Percentiles rank a stretch among this genome's conserved stretches.
Conservation (phyloP, 2,888 invertebrate species). For the Dasysyrphus albostriatus region DNA sequence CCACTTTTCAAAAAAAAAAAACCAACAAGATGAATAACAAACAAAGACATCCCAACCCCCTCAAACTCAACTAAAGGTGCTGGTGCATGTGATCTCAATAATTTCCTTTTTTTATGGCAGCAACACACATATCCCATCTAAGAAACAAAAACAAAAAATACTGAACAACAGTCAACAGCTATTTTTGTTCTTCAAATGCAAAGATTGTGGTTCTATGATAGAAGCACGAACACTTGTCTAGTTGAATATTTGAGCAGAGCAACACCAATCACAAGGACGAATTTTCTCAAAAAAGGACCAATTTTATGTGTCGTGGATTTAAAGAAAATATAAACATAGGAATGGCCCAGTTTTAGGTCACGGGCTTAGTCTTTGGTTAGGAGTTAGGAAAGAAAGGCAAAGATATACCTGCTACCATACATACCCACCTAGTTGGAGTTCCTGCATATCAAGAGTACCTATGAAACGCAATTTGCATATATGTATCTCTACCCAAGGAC, state of each 20-base stretch:
- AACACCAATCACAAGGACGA: conserved; percentile 29
- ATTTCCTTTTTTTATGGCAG: conserved; percentile 33
- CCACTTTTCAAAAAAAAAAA: conserved; percentile 26
- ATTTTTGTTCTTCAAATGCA: conserved; percentile 39
- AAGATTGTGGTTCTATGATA: conserved; percentile 40
- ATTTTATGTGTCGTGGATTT: conserved; percentile 31
- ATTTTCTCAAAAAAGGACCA: conserved; percentile 1
- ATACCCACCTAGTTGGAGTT: not conserved
- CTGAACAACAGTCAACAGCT: conserved; percentile 44
- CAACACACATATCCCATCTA: conserved; percentile 3
- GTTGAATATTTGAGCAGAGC: conserved; percentile 51
- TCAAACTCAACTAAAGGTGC: conserved; percentile 26
- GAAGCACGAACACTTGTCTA: conserved; percentile 13
- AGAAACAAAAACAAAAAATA: not conserved
- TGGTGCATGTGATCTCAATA: conserved; percentile 55
- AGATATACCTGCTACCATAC: no score
- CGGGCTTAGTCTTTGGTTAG: conserved; percentile 25
- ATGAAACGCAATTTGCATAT: conserved; percentile 58
- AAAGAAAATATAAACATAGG: conserved; percentile 3
- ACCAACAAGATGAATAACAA: conserved; percentile 54
- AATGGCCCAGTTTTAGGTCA: conserved; percentile 56
- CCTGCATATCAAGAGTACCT: not conserved
- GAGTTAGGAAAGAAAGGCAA: not conserved
- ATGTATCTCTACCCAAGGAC: conserved; percentile 22
- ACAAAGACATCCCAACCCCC: conserved; percentile 30